These are phyloP conservation scores for Parthenolecanium corni DNA, from an alignment of 2,888 invertebrate species.

Conservation along the genomic window DNA sequence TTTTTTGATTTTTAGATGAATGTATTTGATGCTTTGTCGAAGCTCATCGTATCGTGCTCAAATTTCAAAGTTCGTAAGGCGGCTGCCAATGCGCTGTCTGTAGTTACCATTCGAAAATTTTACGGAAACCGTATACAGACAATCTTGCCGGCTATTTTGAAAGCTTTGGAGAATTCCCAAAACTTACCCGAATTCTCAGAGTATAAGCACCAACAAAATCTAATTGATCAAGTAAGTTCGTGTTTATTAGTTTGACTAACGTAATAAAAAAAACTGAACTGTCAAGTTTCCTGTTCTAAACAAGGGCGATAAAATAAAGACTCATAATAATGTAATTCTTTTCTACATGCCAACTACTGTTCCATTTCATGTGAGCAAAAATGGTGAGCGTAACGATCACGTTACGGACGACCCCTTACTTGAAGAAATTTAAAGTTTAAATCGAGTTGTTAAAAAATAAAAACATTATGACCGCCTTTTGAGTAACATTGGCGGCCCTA, in stretches of 20 bases:
- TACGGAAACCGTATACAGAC: constrained; percentile 51
- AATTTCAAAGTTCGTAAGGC: constrained; percentile 86
- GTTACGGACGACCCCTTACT: too few species aligned
- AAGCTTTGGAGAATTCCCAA: constrained; percentile 64
- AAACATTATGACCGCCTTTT: too few species aligned
- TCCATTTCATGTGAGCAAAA: background rate
- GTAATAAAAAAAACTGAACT: background rate
- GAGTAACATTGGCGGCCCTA: too few species aligned
- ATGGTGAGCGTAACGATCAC: too few species aligned
- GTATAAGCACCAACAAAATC: constrained; percentile 70
- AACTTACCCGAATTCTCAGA: constrained; percentile 71
- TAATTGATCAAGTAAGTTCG: constrained; percentile 65
- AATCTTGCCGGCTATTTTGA: constrained; percentile 60
- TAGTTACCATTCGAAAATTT: constrained; percentile 47
- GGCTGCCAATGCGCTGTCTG: constrained; percentile 63
- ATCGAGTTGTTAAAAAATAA: too few species aligned
- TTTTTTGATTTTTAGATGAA: constrained; percentile 42
- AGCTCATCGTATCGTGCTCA: constrained; percentile 56
- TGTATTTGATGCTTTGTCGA: constrained; percentile 53
- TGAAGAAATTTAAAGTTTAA: too few species aligned
- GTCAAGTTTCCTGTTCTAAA: background rate
- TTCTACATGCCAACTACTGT: background rate
- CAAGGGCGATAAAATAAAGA: background rate
- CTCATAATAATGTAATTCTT: background rate
- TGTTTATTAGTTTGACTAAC: background rate